Evolutionary conservation across 2,888 invertebrate species (phyloP), one percentile per base, ranked within the genome.

Genomic region (Melinaea marsaeus): DNA sequence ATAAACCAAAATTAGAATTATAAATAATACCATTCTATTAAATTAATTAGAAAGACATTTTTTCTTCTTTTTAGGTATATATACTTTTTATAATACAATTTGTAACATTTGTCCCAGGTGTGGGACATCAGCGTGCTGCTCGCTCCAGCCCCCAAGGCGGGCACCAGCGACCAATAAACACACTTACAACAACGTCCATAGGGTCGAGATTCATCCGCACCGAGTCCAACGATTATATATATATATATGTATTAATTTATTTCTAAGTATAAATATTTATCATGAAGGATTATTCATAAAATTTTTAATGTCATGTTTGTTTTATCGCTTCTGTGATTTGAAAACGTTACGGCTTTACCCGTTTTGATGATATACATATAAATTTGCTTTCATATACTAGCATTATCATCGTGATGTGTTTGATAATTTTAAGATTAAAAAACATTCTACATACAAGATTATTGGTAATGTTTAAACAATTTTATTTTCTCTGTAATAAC

Each of bases 121-220:
- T 97, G 97, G 97, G 97, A 97, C 84, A 92, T 96, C 67, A 93
- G 95, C 62, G 94, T 95, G 58, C 88, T 95, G 60, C 76, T 91
- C 0, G 85, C 88, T 33, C 90, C 90, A 3, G 78, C 86, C 61
- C 86, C 88, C 1, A 73, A 76, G 34, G 80, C 89, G 7, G 80
- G 83, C 63, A 79, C 86, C 68, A 78, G 82, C 74, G 80, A 78
- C 46, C 80, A 82, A 60, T 56, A 61, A 37, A 55, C 55, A 33
- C 64, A 57, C 62, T 48, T 63, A 62, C 34, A 13, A 1, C 47
- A 35, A 46, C 45, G 46, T 13, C 33, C 9, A 46, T 58, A 62
- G 54, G 47, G 59, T 64, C 65, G 64, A 69, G 47, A 60, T 66
- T 68, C 56, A 57, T 47, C 59, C 51, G 54, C 46, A 54, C 47